These are phyloP conservation scores for Rousettus leschenaultii DNA, from an alignment of 2,113 vertebrate genomes.

Conservation along the genomic window DNA sequence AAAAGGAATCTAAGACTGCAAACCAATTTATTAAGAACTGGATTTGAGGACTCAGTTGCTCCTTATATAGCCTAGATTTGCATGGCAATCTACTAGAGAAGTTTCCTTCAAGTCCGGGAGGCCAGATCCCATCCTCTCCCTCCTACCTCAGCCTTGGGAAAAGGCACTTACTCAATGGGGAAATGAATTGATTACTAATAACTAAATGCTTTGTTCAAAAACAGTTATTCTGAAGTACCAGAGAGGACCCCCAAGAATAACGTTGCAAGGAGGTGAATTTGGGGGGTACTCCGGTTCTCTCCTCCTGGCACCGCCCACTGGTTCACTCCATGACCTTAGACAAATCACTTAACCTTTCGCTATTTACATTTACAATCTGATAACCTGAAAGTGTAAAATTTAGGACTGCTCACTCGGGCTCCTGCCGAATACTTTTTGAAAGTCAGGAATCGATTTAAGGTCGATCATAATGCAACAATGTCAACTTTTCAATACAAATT, in stretches of 20 bases:
- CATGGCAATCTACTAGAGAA: neutral
- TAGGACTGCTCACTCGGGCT: neutral
- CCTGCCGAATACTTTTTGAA: neutral
- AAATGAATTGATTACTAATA: neutral
- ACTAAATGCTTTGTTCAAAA: neutral
- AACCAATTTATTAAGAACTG: neutral
- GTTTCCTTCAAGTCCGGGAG: neutral
- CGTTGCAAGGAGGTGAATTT: neutral
- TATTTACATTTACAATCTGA: neutral
- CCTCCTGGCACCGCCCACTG: neutral
- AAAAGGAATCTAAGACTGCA: neutral
- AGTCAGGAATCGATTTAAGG: neutral
- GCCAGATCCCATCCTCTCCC: neutral
- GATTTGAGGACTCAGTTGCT: neutral
- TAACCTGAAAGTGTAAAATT: neutral
- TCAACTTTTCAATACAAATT: neutral
- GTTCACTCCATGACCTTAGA: neutral
- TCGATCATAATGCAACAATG: neutral
- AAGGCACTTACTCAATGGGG: neutral
- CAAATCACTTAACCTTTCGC: neutral
- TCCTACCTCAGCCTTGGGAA: neutral
- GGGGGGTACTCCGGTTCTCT: neutral
- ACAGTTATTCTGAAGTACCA: neutral
- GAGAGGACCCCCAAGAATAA: neutral
- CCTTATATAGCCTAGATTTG: neutral